Evolutionary conservation across 1,140 invertebrate species (phyloP).

Genomic region (Drosophila kohkoa): DNA sequence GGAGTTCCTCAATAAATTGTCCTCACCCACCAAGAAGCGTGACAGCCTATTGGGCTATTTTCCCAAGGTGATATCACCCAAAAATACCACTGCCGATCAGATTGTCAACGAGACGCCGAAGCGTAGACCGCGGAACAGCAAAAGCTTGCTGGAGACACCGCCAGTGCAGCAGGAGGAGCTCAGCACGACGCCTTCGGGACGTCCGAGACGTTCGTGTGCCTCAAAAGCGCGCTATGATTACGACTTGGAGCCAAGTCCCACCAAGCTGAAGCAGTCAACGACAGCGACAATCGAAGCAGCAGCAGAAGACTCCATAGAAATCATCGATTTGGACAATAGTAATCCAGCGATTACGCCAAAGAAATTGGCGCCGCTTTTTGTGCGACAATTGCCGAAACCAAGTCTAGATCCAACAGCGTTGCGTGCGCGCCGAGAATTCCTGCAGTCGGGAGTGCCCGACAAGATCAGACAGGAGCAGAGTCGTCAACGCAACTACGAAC

Average conservation of each 20-base stretch:
- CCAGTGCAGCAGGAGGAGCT: not conserved
- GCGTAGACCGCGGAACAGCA: constrained; percentile 37
- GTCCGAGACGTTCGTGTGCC: constrained; percentile 75
- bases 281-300: not conserved
- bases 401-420: constrained; percentile 85
- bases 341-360: constrained; percentile 60
- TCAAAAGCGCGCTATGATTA: constrained; percentile 77
- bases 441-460: constrained; percentile 87
- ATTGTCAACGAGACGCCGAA: constrained; percentile 59
- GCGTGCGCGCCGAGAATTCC: constrained; percentile 87
- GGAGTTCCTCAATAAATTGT: constrained; percentile 83
- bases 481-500: constrained; percentile 82
- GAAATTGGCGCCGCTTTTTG: constrained; percentile 88
- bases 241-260: constrained; percentile 71
- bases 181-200: constrained; percentile 49
- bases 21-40: constrained; percentile 86
- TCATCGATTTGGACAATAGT: constrained; percentile 70
- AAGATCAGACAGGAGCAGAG: constrained; percentile 85
- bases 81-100: constrained; percentile 22
- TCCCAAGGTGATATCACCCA: constrained; percentile 75
- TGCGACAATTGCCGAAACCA: constrained; percentile 85
- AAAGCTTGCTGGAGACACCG: constrained; percentile 27
- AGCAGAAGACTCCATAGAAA: constrained; percentile 35
- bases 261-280: constrained; percentile 35
- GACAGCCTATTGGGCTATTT: constrained; percentile 87